phyloP scores from a whole-genome alignment of 2,797 vertebrate species.

The Craterocephalus amniculus region DNA sequence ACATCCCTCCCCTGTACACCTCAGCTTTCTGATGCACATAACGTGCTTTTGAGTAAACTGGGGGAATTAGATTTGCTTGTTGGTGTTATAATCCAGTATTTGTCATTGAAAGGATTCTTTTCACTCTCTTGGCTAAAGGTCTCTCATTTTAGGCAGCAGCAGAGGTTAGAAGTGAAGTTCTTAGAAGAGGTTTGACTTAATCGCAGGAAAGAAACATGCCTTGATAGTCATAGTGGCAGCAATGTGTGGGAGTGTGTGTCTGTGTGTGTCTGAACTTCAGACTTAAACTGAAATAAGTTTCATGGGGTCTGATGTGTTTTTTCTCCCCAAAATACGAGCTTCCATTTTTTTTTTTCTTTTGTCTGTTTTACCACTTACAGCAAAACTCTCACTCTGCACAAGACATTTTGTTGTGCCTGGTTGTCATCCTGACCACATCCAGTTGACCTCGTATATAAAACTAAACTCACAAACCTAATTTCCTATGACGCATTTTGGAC shows the following conservation, averaged over 20 bases:
- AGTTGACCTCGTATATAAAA: conserved; percentile 45
- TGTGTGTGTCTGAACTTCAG: conserved; percentile 35
- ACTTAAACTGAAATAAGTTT: conserved; percentile 28
- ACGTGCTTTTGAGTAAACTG: conserved; percentile 64
- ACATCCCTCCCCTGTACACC: conserved; percentile 53
- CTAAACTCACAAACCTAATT: conserved; percentile 45
- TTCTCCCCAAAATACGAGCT: conserved; percentile 8
- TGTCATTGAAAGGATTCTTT: conserved; percentile 69
- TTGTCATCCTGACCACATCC: conserved; percentile 50
- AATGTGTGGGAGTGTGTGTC: neutral
- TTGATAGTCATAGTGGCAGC: conserved; percentile 2
- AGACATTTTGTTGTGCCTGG: conserved; percentile 27
- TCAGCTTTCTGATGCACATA: conserved; percentile 39
- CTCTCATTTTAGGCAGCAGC: conserved; percentile 43
- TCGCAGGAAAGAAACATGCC: conserved; percentile 30
- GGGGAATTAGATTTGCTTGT: conserved; percentile 77
- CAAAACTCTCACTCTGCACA: neutral
- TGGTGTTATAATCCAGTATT: conserved; percentile 75
- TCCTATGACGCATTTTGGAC: conserved; percentile 52
- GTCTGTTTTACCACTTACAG: conserved; percentile 22
- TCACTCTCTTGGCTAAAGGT: conserved; percentile 57
- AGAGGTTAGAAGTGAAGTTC: conserved; percentile 33
- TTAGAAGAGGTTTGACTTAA: conserved; percentile 46
- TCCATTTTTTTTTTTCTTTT: conserved; percentile 7
- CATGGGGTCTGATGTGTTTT: conserved; percentile 34